phyloP scores from a whole-genome alignment of 2,888 invertebrate species.

The Argyra leucocephala region DNA sequence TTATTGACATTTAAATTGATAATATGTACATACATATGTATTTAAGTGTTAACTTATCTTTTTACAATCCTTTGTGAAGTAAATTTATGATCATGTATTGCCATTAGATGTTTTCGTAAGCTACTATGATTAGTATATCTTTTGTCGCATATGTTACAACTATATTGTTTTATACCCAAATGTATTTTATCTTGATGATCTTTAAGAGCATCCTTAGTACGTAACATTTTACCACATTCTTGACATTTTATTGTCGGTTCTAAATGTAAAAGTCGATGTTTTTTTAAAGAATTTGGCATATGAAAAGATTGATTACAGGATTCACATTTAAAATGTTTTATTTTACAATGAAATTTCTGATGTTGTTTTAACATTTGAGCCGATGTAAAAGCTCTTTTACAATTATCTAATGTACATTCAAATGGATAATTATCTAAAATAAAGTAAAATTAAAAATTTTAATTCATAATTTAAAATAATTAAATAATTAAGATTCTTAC shows the following conservation, averaged over 20 bases:
- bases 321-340: not conserved
- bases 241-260: not conserved
- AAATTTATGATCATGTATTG: not conserved
- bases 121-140: not conserved
- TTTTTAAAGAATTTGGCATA: constrained; percentile 3
- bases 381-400: not conserved
- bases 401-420: not conserved
- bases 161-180: not conserved
- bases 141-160: not conserved
- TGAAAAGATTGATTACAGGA: not conserved
- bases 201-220: not conserved
- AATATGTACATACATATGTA: too few relatives aligned
- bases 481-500: not conserved
- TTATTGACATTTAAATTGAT: too few relatives aligned
- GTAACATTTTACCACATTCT: not conserved
- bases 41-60: too few relatives aligned
- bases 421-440: not conserved
- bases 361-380: not conserved
- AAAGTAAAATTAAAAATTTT: not conserved
- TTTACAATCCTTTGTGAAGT: not conserved
- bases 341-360: not conserved
- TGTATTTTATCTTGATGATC: not conserved
- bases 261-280: not conserved
- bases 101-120: not conserved
- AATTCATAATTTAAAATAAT: not conserved